Percentiles rank a stretch among this genome's conserved stretches.
These are phyloP conservation scores for Gadopsis bispinosus DNA, from an alignment of 2,797 vertebrate genomes.

Conservation along the genomic window DNA sequence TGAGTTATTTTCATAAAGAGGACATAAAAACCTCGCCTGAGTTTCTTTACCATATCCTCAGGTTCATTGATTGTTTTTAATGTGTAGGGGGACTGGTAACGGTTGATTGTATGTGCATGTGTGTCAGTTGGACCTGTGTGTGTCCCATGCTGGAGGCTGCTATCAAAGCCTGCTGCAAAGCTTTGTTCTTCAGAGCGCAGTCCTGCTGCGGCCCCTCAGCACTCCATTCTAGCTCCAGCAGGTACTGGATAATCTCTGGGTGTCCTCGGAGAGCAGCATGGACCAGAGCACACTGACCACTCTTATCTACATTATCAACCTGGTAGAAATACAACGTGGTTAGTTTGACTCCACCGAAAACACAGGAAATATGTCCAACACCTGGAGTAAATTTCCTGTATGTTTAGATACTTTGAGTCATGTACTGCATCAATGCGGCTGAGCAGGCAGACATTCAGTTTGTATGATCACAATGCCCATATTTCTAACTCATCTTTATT, in stretches of 20 bases:
- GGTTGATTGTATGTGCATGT: background rate
- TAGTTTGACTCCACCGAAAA: conserved; percentile 11
- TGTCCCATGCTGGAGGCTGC: conserved; percentile 98
- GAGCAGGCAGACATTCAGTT: background rate
- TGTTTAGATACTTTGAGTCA: background rate
- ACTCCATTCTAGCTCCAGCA: conserved; percentile 90
- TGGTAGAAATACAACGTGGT: conserved; percentile 65
- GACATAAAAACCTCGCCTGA: background rate
- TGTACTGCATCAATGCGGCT: background rate
- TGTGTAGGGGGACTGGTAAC: background rate
- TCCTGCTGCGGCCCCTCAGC: conserved; percentile 84
- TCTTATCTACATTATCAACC: conserved; percentile 94
- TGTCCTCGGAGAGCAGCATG: conserved; percentile 95
- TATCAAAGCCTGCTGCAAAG: conserved; percentile 93
- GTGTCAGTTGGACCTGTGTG: conserved; percentile 71
- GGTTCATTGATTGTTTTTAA: conserved; percentile 3
- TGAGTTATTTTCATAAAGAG: background rate
- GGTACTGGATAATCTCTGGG: conserved; percentile 88
- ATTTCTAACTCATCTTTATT: conserved; percentile 1
- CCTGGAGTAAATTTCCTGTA: background rate
- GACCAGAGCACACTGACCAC: conserved; percentile 94
- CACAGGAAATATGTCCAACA: background rate
- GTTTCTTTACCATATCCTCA: background rate
- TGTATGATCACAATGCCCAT: background rate
- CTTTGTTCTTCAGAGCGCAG: conserved; percentile 87